These are phyloP conservation scores for Camponotus fellah DNA, from an alignment of 2,888 invertebrate species.

Conservation along the genomic window DNA sequence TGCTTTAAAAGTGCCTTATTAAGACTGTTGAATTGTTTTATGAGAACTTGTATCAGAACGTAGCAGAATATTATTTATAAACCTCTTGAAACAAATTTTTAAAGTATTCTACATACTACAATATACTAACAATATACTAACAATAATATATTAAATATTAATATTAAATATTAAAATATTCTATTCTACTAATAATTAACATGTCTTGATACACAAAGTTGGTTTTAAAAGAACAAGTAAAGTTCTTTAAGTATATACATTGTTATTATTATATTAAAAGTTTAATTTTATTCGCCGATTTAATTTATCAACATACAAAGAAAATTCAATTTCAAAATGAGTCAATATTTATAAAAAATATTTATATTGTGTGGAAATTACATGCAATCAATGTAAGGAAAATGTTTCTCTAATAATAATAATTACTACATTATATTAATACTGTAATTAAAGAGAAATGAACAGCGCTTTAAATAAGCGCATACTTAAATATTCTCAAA, in stretches of 20 bases:
- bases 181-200: neutral
- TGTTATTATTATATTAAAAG: neutral
- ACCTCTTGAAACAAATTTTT: neutral
- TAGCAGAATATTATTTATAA: neutral
- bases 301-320: slow-evolving; percentile 3
- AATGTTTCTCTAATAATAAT: neutral
- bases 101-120: neutral
- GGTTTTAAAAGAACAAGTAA: neutral
- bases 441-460: neutral
- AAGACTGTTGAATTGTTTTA: slow-evolving; percentile 13
- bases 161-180: neutral
- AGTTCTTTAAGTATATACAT: neutral
- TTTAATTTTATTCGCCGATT: neutral
- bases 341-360: neutral
- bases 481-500: neutral
- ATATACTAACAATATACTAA: too few species aligned
- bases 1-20: slow-evolving; percentile 34
- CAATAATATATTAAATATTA: neutral
- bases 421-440: neutral
- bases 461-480: neutral
- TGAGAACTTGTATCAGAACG: neutral
- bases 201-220: neutral
- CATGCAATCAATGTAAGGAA: neutral
- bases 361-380: neutral
- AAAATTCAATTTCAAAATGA: neutral